phyloP scores from a whole-genome alignment of 2,888 invertebrate species.

The Lepidonotus clava region DNA sequence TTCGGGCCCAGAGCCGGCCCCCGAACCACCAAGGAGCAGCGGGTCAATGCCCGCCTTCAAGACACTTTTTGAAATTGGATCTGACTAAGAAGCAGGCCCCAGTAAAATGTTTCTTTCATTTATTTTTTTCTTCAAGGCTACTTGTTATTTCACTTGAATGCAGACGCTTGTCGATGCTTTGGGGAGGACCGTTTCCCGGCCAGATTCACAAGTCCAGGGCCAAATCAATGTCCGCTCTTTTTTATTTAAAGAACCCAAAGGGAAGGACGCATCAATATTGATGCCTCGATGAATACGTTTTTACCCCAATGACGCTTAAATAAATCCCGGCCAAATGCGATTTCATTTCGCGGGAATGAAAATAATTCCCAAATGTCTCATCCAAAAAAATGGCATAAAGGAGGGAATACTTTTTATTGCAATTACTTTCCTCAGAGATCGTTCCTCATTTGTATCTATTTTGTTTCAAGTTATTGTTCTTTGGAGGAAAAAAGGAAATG shows the following conservation, averaged over 20 bases:
- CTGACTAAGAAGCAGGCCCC: neutral
- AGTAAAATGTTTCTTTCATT: neutral
- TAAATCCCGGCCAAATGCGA: neutral
- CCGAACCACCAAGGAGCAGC: neutral
- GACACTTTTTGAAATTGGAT: neutral
- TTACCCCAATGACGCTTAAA: neutral
- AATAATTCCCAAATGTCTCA: no score
- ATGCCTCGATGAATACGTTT: constrained; percentile 23
- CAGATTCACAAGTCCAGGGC: constrained; percentile 21
- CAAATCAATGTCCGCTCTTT: neutral
- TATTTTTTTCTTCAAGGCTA: neutral
- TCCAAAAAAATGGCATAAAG: no score
- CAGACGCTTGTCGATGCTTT: neutral
- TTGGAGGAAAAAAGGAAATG: no score
- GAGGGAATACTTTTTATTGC: no score
- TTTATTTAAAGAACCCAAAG: neutral
- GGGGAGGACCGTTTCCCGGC: neutral
- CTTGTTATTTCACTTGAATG: neutral
- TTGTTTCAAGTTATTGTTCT: no score
- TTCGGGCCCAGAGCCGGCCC: neutral
- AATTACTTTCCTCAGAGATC: no score
- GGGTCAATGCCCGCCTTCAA: neutral
- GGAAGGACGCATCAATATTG: constrained; percentile 19
- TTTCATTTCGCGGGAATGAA: neutral
- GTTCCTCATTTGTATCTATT: no score